Evolutionary conservation across 2,797 vertebrate species (phyloP).

Genomic region (Lophura swinhoii): DNA sequence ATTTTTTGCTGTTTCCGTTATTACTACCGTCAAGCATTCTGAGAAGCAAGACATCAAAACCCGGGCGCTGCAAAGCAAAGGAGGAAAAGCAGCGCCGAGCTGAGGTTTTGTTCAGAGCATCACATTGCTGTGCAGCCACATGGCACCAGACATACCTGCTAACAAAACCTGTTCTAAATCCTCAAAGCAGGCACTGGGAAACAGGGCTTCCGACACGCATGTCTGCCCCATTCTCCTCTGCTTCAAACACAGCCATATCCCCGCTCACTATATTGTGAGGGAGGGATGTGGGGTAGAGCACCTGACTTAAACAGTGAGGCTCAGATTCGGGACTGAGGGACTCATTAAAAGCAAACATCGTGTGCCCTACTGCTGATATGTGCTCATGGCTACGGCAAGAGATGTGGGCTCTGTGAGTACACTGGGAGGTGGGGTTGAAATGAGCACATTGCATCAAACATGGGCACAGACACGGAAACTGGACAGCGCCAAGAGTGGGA

Average conservation of each 20-base stretch:
- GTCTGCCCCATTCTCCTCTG: background rate
- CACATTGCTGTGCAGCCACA: background rate
- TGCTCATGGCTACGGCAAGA: background rate
- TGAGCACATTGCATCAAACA: slow-evolving; percentile 65
- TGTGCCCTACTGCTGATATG: background rate
- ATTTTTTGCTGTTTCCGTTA: slow-evolving; percentile 79
- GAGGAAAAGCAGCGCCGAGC: slow-evolving; percentile 48
- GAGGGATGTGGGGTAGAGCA: background rate
- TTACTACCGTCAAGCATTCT: slow-evolving; percentile 73
- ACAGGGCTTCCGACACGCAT: background rate
- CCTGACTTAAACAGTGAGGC: background rate
- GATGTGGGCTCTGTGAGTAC: slow-evolving; percentile 28
- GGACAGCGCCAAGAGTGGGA: slow-evolving; percentile 63
- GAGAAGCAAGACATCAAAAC: slow-evolving; percentile 76
- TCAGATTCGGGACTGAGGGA: slow-evolving; percentile 50
- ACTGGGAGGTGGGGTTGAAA: slow-evolving; percentile 59
- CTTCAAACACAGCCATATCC: background rate
- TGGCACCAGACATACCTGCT: background rate
- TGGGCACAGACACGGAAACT: slow-evolving; percentile 73
- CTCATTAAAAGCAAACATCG: slow-evolving; percentile 26
- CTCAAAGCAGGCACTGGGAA: background rate
- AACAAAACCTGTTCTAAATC: slow-evolving; percentile 4
- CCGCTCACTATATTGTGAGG: background rate
- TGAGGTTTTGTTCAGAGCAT: slow-evolving; percentile 37
- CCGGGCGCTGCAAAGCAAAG: slow-evolving; percentile 50